Base-by-base conservation (phyloP, 2,888 invertebrate genomes). In the Crocallis elinguaria region DNA sequence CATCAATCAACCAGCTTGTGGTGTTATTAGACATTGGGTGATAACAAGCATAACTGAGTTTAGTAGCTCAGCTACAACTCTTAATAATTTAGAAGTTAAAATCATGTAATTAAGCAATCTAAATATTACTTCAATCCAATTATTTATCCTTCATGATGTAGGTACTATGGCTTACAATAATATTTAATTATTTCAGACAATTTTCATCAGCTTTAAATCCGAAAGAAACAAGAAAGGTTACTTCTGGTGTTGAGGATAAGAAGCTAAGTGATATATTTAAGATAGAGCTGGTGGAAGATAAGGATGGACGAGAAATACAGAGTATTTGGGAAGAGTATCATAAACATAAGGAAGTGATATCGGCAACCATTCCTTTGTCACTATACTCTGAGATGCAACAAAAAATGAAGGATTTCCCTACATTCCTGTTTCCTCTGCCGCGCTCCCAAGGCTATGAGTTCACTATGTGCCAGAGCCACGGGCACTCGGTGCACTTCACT, bases 361-460 rank as follows among this genome's bases (percentile, higher is more conserved):
- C 95, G 6, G 97, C 96, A 0, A 93, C 93, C 0, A 93, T 97
- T 57, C 94, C 95, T 0, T 66, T 82, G 0, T 82, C 92, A 3
- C 88, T 93, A 8, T 97, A 93, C 73, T 85, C 93, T 0, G 88
- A 81, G 46, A 88, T 97, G 54, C 89, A 92, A 59, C 75, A 88
- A 21, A 92, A 92, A 23, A 93, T 94, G 58, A 88, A 90, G 58
- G 75, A 92, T 49, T 93, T 93, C 79, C 94, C 95, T 0, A 93
- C 94, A 19, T 98, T 98, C 79, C 69, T 98, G 50, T 93, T 97
- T 60, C 96, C 97, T 0, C 77, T 98, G 59, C 97, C 97, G 0
- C 92, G 97, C 42, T 93, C 94, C 13, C 94, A 96, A 68, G 97
- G 97, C 8, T 98, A 96, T 73, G 97, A 98, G 82, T 97, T 97